Evolutionary conservation across 2,113 vertebrate genomes (phyloP), one percentile per base, ranked within the genome.

Genomic region (Phaethon lepturus): DNA sequence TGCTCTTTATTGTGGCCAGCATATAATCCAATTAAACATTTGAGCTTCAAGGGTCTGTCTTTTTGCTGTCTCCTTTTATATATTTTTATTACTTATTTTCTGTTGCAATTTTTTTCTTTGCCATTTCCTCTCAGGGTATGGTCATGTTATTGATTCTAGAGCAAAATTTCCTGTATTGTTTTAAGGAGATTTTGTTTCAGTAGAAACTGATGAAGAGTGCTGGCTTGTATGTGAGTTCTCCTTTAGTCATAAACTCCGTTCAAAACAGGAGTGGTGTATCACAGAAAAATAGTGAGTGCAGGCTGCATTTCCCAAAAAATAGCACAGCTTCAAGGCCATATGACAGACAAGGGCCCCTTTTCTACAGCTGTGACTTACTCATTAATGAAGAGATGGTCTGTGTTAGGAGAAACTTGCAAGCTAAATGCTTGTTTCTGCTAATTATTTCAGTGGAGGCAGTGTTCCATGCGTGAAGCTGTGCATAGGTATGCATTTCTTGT

Each of bases 11-110:
- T 94, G 66, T 93, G 69, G 88, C 88, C 95, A 75, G 82, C 82
- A 67, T 79, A 91, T 49, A 94, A 95, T 96, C 88, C 77, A 96
- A 82, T 98, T 97, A 98, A 97, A 53, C 80, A 63, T 79, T 86
- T 95, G 50, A 71, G 77, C 58, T 93, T 86, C 45, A 52, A 96
- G 64, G 40, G n/a, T 88, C 73, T 95, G 47, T 95, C 84, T 94
- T 90, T 92, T 68, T 84, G 64, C 76, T 19, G 2, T 63, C 7
- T 26, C 58, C 45, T 96, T 45, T 92, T 74, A 90, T 86, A 67
- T 90, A 78, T 68, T 50, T 59, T 24, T 92, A 78, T 63, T 80
- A 31, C n/a, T 81, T 94, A 40, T 69, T 79, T 66, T 22, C 77
- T 19, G 50, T 49, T 94, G 68, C 16, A 13, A 29, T 71, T n/a